Base-by-base conservation (phyloP, 2,888 invertebrate genomes). In the Parnassius mnemosyne region DNA sequence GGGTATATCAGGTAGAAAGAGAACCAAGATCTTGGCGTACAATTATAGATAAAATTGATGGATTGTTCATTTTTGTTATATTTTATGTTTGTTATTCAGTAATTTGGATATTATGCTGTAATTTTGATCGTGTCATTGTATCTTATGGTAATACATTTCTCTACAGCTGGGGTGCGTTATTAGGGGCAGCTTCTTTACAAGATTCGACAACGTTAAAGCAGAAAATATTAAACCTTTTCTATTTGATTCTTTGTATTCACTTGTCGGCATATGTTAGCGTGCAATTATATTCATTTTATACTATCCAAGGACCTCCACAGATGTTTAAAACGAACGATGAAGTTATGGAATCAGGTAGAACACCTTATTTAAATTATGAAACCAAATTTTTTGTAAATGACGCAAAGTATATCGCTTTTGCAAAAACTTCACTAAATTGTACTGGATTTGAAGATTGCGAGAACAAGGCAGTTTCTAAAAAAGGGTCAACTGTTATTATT, bases 221-320 rank as follows among this genome's bases (percentile, higher is more conserved):
- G 53, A 87, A 78, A 67, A 68, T 82, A 20, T 52, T 88, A 3
- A 85, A 86, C 51, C n/a, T 80, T 5, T 69, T 73, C 7, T 87
- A 81, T 66, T 70, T 85, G 16, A 61, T 82, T 1, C 69, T 89
- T 72, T 79, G 83, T 54, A 65, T 88, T 11, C 81, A 84, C 67
- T 64, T 83, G 13, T 76, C 83, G 1, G 78, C 77, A 2, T 90
- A 84, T 47, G 70, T 87, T 1, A 79, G 78, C 63, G 76, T 83
- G 10, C 81, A 87, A 47, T 69, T 89, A 43, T 89, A 80, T 71
- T 80, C 83, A 0, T 88, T 83, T 60, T 73, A 86, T 1, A 88
- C 89, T 0, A 80, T 90, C 12, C 71, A 71, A 16, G 67, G 70
- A 0, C 84, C 89, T 20, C 85, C 89, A 3, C 67, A 75, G 7